Base-by-base conservation (phyloP, 2,113 vertebrate species). In the Calidris pugnax region DNA sequence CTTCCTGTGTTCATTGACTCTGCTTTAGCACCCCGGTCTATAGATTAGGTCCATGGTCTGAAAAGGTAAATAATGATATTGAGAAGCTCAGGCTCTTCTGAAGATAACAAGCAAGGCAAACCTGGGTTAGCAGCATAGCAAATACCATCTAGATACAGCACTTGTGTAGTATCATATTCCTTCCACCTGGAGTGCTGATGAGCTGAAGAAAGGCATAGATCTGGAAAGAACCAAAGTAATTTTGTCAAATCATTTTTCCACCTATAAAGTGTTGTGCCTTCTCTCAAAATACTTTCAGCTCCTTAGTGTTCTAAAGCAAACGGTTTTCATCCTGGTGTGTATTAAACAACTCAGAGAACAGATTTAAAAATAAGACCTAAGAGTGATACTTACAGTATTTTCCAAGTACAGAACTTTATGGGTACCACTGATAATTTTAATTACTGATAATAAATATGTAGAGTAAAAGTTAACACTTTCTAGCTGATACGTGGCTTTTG, bases 221-320 rank as follows among this genome's bases (percentile, higher is more conserved):
- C 27, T 81, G 62, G 24, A 66, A 92, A 41, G 53, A 89, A 33
- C 10, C 24, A 26, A 71, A 77, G 11, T 74, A 1, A 64, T 71
- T 63, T 60, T 48, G 47, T 27, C 35, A 59, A 32, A n/a, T 41
- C 14, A 21, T 50, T 89, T 91, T 90, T 80, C 37, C 14, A 8
- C 71, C 0, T 0, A 18, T n/a, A 27, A 60, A 88, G 11, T 39
- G 10, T 41, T 71, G 11, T 33, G 28, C 33, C 16, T 74, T 63
- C 20, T 89, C 7, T 87, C 39, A 71, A 68, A 35, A 33, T 43
- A 24, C 19, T 76, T 84, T 39, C 8, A 27, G 26, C 51, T 90
- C 26, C 63, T 63, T 91, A 43, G n/a, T 11, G 0, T 41, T 89
- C 84, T 90, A 56, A 59, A 80, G 26, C 32, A 37, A 83, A 26